Percentiles rank a stretch among this genome's conserved stretches.
phyloP scores from a whole-genome alignment of 1,140 invertebrate species.

The Plectus sambesii region DNA sequence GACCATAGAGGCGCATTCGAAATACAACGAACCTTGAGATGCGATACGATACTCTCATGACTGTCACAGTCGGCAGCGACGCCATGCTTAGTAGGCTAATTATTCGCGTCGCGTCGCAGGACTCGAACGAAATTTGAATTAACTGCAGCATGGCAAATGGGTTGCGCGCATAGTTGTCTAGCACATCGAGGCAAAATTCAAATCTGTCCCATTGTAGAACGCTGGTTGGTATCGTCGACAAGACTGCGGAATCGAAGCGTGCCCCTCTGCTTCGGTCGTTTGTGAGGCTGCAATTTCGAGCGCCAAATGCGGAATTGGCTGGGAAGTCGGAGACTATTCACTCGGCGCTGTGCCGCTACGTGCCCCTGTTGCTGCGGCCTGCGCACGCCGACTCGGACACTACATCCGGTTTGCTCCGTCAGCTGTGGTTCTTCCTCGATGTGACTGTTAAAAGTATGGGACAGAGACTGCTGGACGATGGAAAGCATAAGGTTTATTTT shows the following conservation, averaged over 20 bases:
- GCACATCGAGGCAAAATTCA: too few relatives aligned
- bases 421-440: slow-evolving; percentile 42
- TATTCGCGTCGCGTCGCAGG: too few relatives aligned
- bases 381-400: slow-evolving; percentile 15
- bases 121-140: too few relatives aligned
- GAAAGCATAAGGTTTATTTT: slow-evolving; percentile 21
- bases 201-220: too few relatives aligned
- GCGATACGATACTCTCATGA: too few relatives aligned
- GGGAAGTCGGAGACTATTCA: slow-evolving; percentile 28
- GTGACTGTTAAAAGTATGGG: slow-evolving; percentile 33
- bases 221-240: slow-evolving; percentile 14
- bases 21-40: too few relatives aligned
- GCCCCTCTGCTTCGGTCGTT: slow-evolving; percentile 25
- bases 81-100: too few relatives aligned
- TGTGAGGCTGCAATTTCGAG: slow-evolving; percentile 22
- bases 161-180: too few relatives aligned
- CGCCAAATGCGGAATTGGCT: neutral
- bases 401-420: slow-evolving; percentile 19
- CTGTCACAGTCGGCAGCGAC: too few relatives aligned
- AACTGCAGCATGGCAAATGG: too few relatives aligned
- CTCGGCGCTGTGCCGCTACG: slow-evolving; percentile 28
- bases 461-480: slow-evolving; percentile 30
- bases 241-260: slow-evolving; percentile 8
- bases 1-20: too few relatives aligned
- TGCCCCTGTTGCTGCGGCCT: slow-evolving; percentile 24